A percentile compares a stretch with the other conserved stretches of the same genome.
These are phyloP conservation scores for Lasioglossum baleicum DNA, from an alignment of 1,140 invertebrate species.

Conservation along the genomic window DNA sequence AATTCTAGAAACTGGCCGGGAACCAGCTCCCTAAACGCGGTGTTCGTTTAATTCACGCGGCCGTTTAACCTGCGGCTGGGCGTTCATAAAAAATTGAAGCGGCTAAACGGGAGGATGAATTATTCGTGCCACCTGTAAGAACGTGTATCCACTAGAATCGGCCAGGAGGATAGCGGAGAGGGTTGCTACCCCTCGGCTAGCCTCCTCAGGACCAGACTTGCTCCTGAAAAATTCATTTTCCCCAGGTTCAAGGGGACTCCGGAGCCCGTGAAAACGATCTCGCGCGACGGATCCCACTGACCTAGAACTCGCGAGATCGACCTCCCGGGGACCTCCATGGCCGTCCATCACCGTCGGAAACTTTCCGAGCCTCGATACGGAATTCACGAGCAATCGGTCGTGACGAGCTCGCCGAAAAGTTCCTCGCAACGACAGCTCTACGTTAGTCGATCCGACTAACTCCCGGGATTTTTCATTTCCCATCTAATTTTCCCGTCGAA, in stretches of 20 bases:
- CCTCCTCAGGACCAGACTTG: neutral
- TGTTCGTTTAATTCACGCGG: slow-evolving; percentile 39
- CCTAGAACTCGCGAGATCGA: slow-evolving; percentile 32
- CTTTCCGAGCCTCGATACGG: slow-evolving; percentile 34
- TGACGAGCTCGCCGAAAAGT: slow-evolving; percentile 35
- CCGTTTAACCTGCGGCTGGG: neutral
- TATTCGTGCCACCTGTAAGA: slow-evolving; percentile 34
- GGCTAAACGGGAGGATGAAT: slow-evolving; percentile 8
- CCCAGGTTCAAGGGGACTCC: neutral
- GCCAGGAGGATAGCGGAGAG: neutral
- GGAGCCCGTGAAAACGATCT: neutral
- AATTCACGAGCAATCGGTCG: slow-evolving; percentile 42
- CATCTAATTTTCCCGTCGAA: slow-evolving; percentile 20
- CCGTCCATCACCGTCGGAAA: slow-evolving; percentile 43
- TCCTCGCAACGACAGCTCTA: slow-evolving; percentile 7
- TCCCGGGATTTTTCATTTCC: slow-evolving; percentile 24
- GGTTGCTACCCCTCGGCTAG: too few species aligned
- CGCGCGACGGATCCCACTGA: slow-evolving; percentile 35
- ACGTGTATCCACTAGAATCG: slow-evolving; percentile 13
- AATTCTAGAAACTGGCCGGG: too few species aligned
- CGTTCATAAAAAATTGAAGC: slow-evolving; percentile 40
- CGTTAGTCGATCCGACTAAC: neutral
- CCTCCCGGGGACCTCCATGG: neutral
- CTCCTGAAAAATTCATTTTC: slow-evolving; percentile 56
- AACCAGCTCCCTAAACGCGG: slow-evolving; percentile 15